Percentiles rank a stretch among this genome's conserved stretches.
Evolutionary conservation across 1,140 invertebrate species (phyloP).

Genomic region (Drosophila tani): DNA sequence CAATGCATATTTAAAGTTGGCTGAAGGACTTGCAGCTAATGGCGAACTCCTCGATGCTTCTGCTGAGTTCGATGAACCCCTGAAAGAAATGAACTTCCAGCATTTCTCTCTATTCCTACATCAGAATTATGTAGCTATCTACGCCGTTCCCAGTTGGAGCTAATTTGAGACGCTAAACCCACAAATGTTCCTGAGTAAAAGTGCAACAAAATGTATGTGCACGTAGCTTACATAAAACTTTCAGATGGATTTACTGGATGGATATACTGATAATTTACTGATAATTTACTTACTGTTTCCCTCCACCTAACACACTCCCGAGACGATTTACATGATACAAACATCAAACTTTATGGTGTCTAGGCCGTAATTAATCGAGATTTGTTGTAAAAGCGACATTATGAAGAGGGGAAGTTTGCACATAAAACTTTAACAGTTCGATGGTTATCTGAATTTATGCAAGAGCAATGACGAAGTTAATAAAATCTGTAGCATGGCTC

Average conservation of each 20-base stretch:
- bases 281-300: conserved; percentile 58
- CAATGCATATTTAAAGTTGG: conserved; percentile 56
- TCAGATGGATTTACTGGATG: conserved; percentile 6
- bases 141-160: not conserved
- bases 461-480: conserved; percentile 2
- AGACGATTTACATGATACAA: conserved; percentile 63
- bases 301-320: conserved; percentile 38
- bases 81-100: not conserved
- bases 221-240: conserved; percentile 72
- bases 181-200: conserved; percentile 32
- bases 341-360: conserved; percentile 74
- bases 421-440: conserved; percentile 36
- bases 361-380: conserved; percentile 70
- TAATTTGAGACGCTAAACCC: conserved; percentile 46
- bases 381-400: conserved; percentile 29
- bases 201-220: conserved; percentile 65
- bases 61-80: conserved; percentile 27
- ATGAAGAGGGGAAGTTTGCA: conserved; percentile 1
- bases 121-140: not conserved
- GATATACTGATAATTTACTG: conserved; percentile 57
- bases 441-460: conserved; percentile 15
- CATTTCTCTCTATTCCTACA: conserved; percentile 59
- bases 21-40: conserved; percentile 47
- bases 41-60: conserved; percentile 1
- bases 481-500: conserved; percentile 15